Conservation (phyloP, 37 sponge, comb jelly and placozoan genomes). For the Diacarnus erythraeanus region DNA sequence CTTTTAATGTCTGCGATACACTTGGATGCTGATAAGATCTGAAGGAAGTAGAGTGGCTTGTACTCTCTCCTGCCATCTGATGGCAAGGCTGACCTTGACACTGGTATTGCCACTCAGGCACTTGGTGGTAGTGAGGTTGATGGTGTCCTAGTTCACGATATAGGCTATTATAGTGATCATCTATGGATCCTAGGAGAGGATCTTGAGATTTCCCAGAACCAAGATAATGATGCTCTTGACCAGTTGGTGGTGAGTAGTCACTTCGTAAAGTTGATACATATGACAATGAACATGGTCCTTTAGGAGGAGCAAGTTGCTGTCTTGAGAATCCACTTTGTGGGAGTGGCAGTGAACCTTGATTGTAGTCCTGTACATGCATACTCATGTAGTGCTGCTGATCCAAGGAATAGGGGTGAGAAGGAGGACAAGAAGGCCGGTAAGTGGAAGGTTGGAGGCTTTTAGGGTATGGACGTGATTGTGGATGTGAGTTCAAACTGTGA, state of each 20-base stretch:
- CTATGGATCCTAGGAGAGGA: no score
- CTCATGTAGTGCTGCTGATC: background rate
- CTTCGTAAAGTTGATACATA: no score
- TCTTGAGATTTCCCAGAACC: background rate
- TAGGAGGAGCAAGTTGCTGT: no score
- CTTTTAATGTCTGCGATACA: background rate
- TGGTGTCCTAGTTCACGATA: no score
- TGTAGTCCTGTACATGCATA: background rate
- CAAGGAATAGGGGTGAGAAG: background rate
- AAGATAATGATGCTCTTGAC: background rate
- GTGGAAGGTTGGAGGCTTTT: background rate
- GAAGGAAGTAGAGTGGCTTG: background rate
- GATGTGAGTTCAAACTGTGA: background rate
- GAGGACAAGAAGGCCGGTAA: background rate
- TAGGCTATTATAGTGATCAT: background rate
- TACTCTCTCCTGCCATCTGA: background rate
- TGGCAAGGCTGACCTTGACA: no score
- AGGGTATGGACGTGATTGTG: background rate
- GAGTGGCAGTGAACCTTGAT: no score
- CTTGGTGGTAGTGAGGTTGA: background rate
- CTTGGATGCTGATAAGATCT: background rate
- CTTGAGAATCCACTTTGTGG: no score
- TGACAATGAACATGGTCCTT: no score
- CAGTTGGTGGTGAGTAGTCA: background rate
- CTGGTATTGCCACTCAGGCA: no score